Percentiles rank a stretch among this genome's conserved stretches.
phyloP scores from a whole-genome alignment of 2,888 invertebrate genomes.

The Apamea anceps region DNA sequence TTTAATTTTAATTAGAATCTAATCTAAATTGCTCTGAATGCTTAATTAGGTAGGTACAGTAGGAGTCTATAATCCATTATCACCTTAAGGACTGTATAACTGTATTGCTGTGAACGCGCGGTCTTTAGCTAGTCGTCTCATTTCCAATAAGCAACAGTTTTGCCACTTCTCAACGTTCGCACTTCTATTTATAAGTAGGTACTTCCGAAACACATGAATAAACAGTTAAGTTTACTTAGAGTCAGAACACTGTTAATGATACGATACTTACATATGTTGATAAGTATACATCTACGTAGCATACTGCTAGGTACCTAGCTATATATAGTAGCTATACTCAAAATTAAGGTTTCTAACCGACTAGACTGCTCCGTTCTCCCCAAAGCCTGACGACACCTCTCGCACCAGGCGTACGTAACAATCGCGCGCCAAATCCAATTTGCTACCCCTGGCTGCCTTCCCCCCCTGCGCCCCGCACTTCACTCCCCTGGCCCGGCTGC shows the following conservation, averaged over 20 bases:
- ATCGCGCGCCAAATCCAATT: conserved; percentile 67
- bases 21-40: background rate
- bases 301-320: background rate
- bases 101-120: too few relatives aligned
- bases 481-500: conserved; percentile 29
- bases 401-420: conserved; percentile 47
- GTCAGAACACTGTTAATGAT: background rate
- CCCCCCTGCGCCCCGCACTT: conserved; percentile 15
- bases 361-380: background rate
- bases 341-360: background rate
- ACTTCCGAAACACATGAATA: background rate
- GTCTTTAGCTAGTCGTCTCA: background rate
- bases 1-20: background rate
- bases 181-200: background rate
- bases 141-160: background rate
- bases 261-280: background rate
- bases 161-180: too few relatives aligned
- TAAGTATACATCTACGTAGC: background rate
- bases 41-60: background rate
- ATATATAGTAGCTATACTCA: too few relatives aligned
- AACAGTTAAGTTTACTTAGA: conserved; percentile 3
- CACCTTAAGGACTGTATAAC: too few relatives aligned
- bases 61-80: too few relatives aligned
- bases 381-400: conserved; percentile 42
- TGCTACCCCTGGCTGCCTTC: conserved; percentile 54